Evolutionary conservation across 2,113 vertebrate species (phyloP), one percentile per base, ranked within the genome.

Genomic region (Chelonoidis abingdonii): DNA sequence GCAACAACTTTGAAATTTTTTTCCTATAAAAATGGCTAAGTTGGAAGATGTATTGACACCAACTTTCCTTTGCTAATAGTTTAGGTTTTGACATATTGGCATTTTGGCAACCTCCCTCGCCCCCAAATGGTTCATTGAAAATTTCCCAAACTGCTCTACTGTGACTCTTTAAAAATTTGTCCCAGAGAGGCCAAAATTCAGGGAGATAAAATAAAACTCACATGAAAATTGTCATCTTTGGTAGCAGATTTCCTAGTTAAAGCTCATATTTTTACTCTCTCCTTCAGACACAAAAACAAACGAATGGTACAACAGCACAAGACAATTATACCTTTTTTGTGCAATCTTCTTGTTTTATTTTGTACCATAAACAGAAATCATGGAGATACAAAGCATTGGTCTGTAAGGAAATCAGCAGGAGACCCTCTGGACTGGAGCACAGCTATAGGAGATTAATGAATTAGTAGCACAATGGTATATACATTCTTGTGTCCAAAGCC

Each of bases 261-360:
- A 38, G 19, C 65, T 72, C 38, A 9, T 72, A 21, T 38, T 72
- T 72, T 38, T 38, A 38, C 65, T 38, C 31, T 59, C 29, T 62
- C 35, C 29, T 62, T 38, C 38, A 22, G 8, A 72, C 5, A 16
- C 5, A 62, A 17, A 69, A 69, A 14, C 62, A 69, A 69, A 72
- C 19, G 4, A 78, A 78, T 76, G 75, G 10, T 27, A 44, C 21
- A 76, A 25, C 27, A 78, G 25, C 41, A 47, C 41, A 72, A 87
- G 89, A 89, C 80, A 87, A 83, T 44, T n/a, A 12, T 53, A 50
- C 35, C 24, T 76, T 65, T 87, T 35, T 59, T 72, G 35, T 85
- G 31, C 47, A 79, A 53, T 79, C 35, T 84, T 92, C 44, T 87
- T 95, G 88, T 65, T 95, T 88, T 72, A 84, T 92, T 94, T 89